These are phyloP conservation scores for Orientallactaga sibirica DNA, from an alignment of 2,797 vertebrate species.

Conservation along the genomic window DNA sequence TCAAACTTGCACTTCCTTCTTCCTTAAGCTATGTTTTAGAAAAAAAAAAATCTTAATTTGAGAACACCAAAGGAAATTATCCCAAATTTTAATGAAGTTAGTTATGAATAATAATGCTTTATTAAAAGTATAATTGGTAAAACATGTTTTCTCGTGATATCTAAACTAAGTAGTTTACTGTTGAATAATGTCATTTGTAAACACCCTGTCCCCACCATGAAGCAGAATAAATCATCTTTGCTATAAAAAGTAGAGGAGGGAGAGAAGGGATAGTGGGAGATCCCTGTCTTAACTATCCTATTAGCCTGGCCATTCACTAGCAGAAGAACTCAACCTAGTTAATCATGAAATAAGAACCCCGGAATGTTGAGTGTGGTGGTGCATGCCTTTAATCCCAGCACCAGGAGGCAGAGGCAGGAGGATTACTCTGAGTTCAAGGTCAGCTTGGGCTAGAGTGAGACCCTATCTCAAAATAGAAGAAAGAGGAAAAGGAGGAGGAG, in stretches of 20 bases:
- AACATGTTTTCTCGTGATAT: neutral
- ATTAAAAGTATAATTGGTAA: neutral
- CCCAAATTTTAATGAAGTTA: neutral
- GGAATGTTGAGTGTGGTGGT: too few relatives aligned
- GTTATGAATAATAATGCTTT: neutral
- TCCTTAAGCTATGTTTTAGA: neutral
- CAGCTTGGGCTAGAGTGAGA: too few relatives aligned
- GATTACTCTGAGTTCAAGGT: too few relatives aligned
- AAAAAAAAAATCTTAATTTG: neutral
- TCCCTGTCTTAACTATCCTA: neutral
- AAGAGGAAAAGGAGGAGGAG: too few relatives aligned
- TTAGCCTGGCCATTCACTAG: neutral
- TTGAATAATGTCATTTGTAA: neutral
- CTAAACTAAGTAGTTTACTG: neutral
- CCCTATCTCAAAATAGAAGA: too few relatives aligned
- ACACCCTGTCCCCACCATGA: neutral
- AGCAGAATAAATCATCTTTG: neutral
- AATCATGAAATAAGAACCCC: slow-evolving; percentile 40
- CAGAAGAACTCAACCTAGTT: neutral
- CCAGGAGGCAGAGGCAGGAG: too few relatives aligned
- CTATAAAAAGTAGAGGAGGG: neutral
- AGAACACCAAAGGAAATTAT: neutral
- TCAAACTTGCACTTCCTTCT: neutral
- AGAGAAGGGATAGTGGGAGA: neutral
- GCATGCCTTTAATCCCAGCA: too few relatives aligned